Base-by-base conservation (phyloP, 2,797 vertebrate species). In the Agapornis canus region DNA sequence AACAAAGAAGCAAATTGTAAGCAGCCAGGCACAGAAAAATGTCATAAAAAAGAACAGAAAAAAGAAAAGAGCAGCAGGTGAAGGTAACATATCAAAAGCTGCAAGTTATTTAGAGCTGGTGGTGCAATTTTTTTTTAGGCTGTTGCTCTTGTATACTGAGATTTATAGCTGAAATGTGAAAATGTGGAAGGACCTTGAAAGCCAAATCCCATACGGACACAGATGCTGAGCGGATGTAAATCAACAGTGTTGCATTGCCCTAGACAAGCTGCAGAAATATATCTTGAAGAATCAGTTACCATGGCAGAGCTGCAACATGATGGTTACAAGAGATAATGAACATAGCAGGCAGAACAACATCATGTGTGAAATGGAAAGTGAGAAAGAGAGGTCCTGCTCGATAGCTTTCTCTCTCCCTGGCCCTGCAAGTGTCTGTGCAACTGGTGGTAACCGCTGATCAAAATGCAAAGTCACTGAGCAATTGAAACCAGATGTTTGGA, bases 401-500 rank as follows among this genome's bases (percentile, higher is more conserved):
- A 82, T 91, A 0, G 39, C 82, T 86, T 96, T 94, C 83, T 63
- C 83, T 86, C 69, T 91, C 73, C 63, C 79, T 37, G n/a, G 61
- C 95, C 79, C 93, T 76, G 65, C 91, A n/a, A 77, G 86, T 91
- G 94, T 82, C 92, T 96, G 94, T 97, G 94, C 47, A 40, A 96
- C 90, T 90, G 65, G 76, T 96, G 89, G 96, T 96, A 97, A 97
- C 95, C 97, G 94, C 96, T 96, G 97, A 93, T 97, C 96, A 96
- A 94, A 96, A 91, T 93, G 96, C 97, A 97, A 94, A 82, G 82
- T 89, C 94, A 84, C 84, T 83, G 31, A 86, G 61, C 96, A 98
- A 98, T 98, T 96, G 96, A 98, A 98, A 98, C 96, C 98, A 98
- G 97, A 98, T 98, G 97, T 98, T 94, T 66, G 70, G 71, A 95